These are phyloP conservation scores for Astyanax mexicanus DNA, from an alignment of 2,797 vertebrate species.

Conservation along the genomic window DNA sequence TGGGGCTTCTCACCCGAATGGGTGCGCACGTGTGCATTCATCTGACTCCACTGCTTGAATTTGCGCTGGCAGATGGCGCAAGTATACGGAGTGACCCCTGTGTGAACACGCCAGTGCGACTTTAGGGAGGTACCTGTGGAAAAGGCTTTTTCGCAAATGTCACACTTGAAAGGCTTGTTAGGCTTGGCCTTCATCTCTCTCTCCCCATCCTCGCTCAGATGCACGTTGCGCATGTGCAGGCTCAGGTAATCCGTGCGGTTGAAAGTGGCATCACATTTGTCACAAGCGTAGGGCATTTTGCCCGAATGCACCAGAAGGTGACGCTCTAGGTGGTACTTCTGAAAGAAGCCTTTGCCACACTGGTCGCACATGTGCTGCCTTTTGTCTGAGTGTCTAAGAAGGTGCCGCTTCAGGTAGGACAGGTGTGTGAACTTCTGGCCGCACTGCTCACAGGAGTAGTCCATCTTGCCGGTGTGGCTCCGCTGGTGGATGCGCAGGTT, in stretches of 20 bases:
- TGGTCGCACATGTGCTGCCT: constrained; percentile 31
- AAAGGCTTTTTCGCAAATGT: constrained; percentile 14
- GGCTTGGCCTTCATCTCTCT: neutral
- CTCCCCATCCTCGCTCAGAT: neutral
- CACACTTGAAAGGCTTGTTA: neutral
- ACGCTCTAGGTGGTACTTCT: constrained; percentile 42
- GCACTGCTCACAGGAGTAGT: constrained; percentile 36
- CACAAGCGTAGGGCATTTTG: neutral
- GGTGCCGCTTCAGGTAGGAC: constrained; percentile 34
- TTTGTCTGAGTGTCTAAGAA: constrained; percentile 34
- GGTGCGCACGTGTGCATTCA: constrained; percentile 31
- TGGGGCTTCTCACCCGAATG: constrained; percentile 43
- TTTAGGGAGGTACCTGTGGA: neutral
- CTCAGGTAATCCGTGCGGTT: constrained; percentile 35
- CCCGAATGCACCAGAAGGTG: constrained; percentile 35
- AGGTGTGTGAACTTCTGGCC: constrained; percentile 43
- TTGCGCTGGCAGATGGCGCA: constrained; percentile 30
- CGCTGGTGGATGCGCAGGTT: constrained; percentile 46
- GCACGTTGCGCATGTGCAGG: constrained; percentile 28
- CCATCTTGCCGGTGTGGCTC: constrained; percentile 46
- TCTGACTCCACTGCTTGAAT: constrained; percentile 43
- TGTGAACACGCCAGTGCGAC: constrained; percentile 38
- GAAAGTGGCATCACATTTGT: constrained; percentile 24
- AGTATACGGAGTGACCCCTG: constrained; percentile 2
- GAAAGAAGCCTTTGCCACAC: constrained; percentile 41